Evolutionary conservation across 2,797 vertebrate species (phyloP).

Genomic region (Alectoris magna): DNA sequence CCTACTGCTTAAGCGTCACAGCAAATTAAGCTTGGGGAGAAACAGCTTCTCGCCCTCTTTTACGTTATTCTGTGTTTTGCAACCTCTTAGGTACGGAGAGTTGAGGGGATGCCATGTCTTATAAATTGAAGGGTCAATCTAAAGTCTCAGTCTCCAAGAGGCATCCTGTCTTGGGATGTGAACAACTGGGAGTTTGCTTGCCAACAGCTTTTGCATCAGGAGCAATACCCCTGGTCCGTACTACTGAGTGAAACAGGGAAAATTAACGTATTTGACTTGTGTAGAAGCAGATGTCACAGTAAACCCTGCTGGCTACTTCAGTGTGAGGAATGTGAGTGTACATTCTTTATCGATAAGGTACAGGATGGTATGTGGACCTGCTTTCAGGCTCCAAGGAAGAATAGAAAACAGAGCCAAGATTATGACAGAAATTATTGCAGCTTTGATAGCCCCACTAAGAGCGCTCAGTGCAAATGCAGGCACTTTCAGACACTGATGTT

Average conservation of each 20-base stretch:
- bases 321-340: not conserved
- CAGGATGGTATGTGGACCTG: not conserved
- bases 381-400: not conserved
- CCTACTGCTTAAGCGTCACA: rapidly evolving
- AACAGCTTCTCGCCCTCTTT: not conserved
- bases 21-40: not conserved
- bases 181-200: not conserved
- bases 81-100: not conserved
- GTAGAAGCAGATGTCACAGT: not conserved
- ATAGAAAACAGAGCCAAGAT: slow-evolving; percentile 59
- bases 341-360: slow-evolving; percentile 10
- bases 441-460: slow-evolving; percentile 58
- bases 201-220: not conserved
- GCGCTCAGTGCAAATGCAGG: not conserved
- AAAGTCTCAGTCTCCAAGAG: not conserved
- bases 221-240: not conserved
- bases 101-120: not conserved
- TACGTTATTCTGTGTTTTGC: not conserved
- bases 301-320: not conserved
- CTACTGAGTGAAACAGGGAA: not conserved
- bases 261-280: not conserved
- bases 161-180: not conserved
- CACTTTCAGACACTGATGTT: not conserved
- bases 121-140: not conserved
- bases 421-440: slow-evolving; percentile 66